Conservation (phyloP, 2,113 vertebrate genomes). For the Suncus etruscus region DNA sequence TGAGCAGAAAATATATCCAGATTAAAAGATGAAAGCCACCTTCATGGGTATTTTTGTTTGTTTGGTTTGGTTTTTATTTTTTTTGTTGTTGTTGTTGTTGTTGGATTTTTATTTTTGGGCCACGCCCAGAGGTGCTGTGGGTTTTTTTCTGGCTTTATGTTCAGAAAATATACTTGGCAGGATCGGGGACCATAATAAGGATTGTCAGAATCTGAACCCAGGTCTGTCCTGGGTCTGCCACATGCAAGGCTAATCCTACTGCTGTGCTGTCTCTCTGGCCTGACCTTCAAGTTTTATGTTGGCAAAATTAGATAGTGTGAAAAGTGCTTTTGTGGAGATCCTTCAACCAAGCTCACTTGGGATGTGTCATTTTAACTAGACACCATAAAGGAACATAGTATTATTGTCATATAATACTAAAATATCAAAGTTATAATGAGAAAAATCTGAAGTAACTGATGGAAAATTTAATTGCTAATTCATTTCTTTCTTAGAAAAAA, state of each 20-base stretch:
- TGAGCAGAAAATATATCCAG: conserved; percentile 10
- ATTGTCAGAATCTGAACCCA: too few relatives aligned
- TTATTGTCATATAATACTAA: neutral
- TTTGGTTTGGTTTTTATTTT: too few relatives aligned
- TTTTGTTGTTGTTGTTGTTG: too few relatives aligned
- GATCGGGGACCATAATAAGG: too few relatives aligned
- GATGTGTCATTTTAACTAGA: neutral
- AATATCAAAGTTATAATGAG: neutral
- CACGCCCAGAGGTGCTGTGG: too few relatives aligned
- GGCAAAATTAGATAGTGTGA: neutral
- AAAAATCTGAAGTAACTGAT: neutral
- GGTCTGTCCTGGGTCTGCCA: too few relatives aligned
- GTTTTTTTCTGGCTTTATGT: too few relatives aligned
- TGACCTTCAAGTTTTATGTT: neutral
- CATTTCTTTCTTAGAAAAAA: neutral
- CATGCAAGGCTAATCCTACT: too few relatives aligned
- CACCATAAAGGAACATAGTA: neutral
- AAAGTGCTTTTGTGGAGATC: neutral
- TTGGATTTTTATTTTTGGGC: too few relatives aligned
- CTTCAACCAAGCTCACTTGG: neutral
- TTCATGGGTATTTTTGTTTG: neutral
- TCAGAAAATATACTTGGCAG: too few relatives aligned
- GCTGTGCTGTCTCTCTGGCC: too few relatives aligned
- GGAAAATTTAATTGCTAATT: neutral
- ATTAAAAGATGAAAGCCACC: conserved; percentile 20